Evolutionary conservation across 2,888 invertebrate genomes (phyloP).

Genomic region (Apamea epomidion): DNA sequence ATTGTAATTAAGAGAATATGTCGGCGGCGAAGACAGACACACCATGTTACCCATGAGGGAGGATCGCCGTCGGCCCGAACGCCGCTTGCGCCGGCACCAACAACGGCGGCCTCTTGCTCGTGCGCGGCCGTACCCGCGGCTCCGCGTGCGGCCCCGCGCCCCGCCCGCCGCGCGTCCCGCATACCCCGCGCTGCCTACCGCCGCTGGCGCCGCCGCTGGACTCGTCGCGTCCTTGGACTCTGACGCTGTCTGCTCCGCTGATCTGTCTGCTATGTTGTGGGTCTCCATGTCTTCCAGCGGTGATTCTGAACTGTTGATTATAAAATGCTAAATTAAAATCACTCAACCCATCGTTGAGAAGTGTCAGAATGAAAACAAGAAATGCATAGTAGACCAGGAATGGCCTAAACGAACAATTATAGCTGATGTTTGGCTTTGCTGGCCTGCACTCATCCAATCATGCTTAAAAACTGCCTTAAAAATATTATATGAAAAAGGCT

Average conservation of each 20-base stretch:
- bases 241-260: slow-evolving; percentile 77
- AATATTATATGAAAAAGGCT: background rate
- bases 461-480: background rate
- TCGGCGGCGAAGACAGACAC: slow-evolving; percentile 84
- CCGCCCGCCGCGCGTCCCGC: slow-evolving; percentile 62
- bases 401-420: background rate
- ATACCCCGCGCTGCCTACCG: slow-evolving; percentile 71
- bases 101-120: slow-evolving; percentile 81
- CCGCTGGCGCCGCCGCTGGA: slow-evolving; percentile 50
- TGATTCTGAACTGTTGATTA: slow-evolving; percentile 79
- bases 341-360: background rate
- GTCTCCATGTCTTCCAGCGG: slow-evolving; percentile 83
- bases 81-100: slow-evolving; percentile 86
- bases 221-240: slow-evolving; percentile 67
- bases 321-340: slow-evolving; percentile 18
- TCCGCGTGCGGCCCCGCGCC: slow-evolving; percentile 75
- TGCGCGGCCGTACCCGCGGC: slow-evolving; percentile 84
- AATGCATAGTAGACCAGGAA: background rate
- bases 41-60: slow-evolving; percentile 89
- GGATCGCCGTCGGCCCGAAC: slow-evolving; percentile 85
- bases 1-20: slow-evolving; percentile 76
- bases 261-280: slow-evolving; percentile 87
- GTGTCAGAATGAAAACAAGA: slow-evolving; percentile 4
- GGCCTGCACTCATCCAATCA: background rate
- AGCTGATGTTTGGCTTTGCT: background rate